Percentiles rank a stretch among this genome's conserved stretches.
phyloP scores from a whole-genome alignment of 23 tunicate species.

The Oikopleura dioica region DNA sequence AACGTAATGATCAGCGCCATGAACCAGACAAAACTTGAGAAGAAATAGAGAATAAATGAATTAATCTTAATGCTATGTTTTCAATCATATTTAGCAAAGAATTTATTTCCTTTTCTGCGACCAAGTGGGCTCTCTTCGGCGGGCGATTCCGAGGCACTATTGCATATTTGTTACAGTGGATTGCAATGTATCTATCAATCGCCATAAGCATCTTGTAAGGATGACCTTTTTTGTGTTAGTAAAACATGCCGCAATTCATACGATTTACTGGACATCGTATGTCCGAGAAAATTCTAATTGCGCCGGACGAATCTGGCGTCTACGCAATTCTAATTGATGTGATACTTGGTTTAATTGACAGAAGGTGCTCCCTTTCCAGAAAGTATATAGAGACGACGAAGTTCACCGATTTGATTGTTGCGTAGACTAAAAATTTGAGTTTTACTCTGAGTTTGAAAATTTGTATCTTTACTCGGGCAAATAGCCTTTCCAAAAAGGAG shows the following conservation, averaged over 20 bases:
- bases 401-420: background rate
- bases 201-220: constrained; percentile 10
- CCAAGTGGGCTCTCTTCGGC: background rate
- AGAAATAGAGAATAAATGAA: background rate
- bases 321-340: too few species aligned
- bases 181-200: constrained; percentile 11
- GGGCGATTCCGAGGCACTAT: constrained; percentile 3
- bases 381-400: background rate
- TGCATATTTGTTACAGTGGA: background rate
- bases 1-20: background rate
- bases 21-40: background rate
- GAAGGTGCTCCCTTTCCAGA: background rate
- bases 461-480: too few species aligned
- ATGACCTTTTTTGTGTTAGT: too few species aligned
- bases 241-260: too few species aligned
- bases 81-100: background rate
- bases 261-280: too few species aligned
- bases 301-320: too few species aligned
- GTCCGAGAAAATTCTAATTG: too few species aligned
- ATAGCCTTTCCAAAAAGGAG: too few species aligned
- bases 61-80: background rate
- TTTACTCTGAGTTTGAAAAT: too few species aligned
- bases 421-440: background rate
- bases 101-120: background rate
- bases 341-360: too few species aligned